Base-by-base conservation (phyloP, 1,140 invertebrate species). In the Lasaia peninsularis region DNA sequence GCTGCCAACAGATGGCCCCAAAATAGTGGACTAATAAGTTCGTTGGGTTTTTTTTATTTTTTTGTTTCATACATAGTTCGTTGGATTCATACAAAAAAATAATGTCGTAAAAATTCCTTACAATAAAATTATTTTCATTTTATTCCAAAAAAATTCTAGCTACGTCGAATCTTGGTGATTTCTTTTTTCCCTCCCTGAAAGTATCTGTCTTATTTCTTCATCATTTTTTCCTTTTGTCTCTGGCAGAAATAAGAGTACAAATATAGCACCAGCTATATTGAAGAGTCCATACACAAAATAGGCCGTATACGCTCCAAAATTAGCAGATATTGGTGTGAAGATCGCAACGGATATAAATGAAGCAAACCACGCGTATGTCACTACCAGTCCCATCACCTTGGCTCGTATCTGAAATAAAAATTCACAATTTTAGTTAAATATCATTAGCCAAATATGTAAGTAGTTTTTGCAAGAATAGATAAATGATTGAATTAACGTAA, bases 151-250 rank as follows among this genome's bases (percentile, higher is more conserved):
- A n/a, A n/a, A n/a, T n/a, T n/a, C n/a, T 6, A 28, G 20, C 12
- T 48, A 48, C 40, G 40, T 9, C 2, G 14, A 14, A 8, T 9
- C 40, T 3, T 7, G 14, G 11, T 18, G 10, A 20, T 49, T 49
- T 14, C 18, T 2, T 1, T 12, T 20, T 28, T 28, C 24, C 8
- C 24, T 4, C 20, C 18, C 14, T 2, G 44, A 9, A 11, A 49
- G 44, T 24, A 49, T 12, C 12, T 28, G 20, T 54, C 51, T 21
- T 1, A 79, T 75, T 58, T 77, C 53, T 50, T 77, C 69, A n/a
- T 71, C 62, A 37, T 24, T 66, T 33, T 71, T 77, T 3, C 69
- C 69, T 35, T 60, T 74, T 0, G 74, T 77, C n/a, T 77, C 74
- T 2, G 69, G 69, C 7, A 75, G 12, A 14, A 69, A 35, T 4